Conservation (phyloP, 1,140 invertebrate genomes). For the Zaprionus capensis region DNA sequence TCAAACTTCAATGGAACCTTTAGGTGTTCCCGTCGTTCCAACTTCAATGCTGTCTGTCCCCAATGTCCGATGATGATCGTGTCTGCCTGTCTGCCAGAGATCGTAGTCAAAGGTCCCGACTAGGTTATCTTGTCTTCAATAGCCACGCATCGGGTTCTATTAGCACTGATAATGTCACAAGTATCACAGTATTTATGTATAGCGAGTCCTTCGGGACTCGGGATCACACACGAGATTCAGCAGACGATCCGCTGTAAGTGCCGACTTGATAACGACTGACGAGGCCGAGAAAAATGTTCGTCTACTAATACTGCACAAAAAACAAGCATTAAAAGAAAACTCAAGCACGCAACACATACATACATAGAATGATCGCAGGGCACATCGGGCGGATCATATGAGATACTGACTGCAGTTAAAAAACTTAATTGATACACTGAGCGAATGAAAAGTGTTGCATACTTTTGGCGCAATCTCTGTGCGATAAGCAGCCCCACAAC, state of each 20-base stretch:
- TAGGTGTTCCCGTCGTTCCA: conserved; percentile 29
- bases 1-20: not conserved
- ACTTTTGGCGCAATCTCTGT: conserved; percentile 20
- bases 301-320: conserved; percentile 40
- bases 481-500: conserved; percentile 4
- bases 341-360: conserved; percentile 7
- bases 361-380: conserved; percentile 22
- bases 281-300: conserved; percentile 42
- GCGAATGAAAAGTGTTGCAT: conserved; percentile 42
- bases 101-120: conserved; percentile 21
- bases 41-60: conserved; percentile 15
- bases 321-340: conserved; percentile 44
- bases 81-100: conserved; percentile 9
- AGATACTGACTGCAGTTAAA: conserved; percentile 53
- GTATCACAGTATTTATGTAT: conserved; percentile 10
- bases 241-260: conserved; percentile 50
- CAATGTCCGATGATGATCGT: not conserved
- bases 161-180: conserved; percentile 11
- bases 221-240: conserved; percentile 1
- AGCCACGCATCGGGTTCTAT: conserved; percentile 14
- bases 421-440: conserved; percentile 48
- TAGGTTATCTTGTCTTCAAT: conserved; percentile 58
- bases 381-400: conserved; percentile 18
- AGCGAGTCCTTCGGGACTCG: not conserved
- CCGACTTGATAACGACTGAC: conserved; percentile 75